Evolutionary conservation across 2,797 vertebrate genomes (phyloP).

Genomic region (Ctenopoma kingsleyae): DNA sequence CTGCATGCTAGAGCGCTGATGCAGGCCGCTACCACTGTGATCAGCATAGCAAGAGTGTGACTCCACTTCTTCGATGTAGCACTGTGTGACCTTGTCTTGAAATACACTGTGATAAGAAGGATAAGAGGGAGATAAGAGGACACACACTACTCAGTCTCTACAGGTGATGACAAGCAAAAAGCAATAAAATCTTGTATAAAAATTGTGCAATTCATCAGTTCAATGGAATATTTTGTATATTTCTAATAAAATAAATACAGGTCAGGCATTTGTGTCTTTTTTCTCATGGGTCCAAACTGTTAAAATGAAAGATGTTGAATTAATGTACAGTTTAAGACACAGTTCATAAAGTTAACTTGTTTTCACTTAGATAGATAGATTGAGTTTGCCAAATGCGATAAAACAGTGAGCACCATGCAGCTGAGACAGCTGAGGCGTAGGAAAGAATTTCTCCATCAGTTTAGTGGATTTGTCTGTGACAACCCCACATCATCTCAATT

Average conservation of each 20-base stretch:
- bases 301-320: neutral
- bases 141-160: neutral
- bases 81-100: constrained; percentile 42
- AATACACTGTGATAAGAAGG: constrained; percentile 27
- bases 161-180: constrained; percentile 6
- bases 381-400: constrained; percentile 16
- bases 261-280: neutral
- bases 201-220: neutral
- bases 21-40: constrained; percentile 1
- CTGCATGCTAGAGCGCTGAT: constrained; percentile 6
- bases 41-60: constrained; percentile 25
- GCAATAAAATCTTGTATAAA: neutral
- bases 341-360: constrained; percentile 7
- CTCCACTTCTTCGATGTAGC: constrained; percentile 5
- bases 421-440: constrained; percentile 47
- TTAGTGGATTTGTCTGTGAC: constrained; percentile 45
- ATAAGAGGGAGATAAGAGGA: neutral
- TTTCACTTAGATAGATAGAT: neutral
- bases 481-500: constrained; percentile 33
- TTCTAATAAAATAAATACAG: neutral
- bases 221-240: neutral
- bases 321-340: neutral
- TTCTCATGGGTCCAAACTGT: neutral
- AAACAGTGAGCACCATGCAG: constrained; percentile 5
- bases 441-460: constrained; percentile 66